A percentile compares a stretch with the other conserved stretches of the same genome.
phyloP scores from a whole-genome alignment of 2,113 vertebrate species.

The Tilapia sparmanii region DNA sequence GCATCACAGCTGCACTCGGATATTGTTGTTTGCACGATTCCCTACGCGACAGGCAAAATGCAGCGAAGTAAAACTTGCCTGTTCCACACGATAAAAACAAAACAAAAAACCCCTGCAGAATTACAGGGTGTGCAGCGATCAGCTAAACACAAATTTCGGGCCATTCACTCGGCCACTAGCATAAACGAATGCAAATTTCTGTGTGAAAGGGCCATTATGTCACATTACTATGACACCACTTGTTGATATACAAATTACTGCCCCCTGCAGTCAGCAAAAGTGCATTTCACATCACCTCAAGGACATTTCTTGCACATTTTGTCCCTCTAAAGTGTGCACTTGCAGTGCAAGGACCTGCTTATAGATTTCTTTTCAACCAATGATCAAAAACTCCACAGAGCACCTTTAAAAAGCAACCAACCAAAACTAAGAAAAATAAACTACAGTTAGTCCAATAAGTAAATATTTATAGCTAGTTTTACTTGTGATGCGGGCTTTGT shows the following conservation, averaged over 20 bases:
- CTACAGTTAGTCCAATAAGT: background rate
- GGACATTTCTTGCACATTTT: background rate
- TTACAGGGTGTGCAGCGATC: background rate
- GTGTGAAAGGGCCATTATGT: background rate
- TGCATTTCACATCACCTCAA: background rate
- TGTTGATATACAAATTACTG: background rate
- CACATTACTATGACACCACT: background rate
- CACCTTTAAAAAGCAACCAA: background rate
- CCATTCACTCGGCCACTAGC: background rate
- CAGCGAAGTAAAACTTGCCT: background rate
- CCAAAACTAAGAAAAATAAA: background rate
- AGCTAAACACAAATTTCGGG: background rate
- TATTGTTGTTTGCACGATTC: background rate
- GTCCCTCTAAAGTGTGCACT: background rate
- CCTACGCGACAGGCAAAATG: background rate
- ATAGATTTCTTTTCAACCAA: background rate
- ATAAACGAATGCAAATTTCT: background rate
- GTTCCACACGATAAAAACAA: background rate
- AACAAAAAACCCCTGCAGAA: fast-evolving
- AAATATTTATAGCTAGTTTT: background rate
- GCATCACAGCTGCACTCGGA: background rate
- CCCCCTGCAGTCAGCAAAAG: background rate
- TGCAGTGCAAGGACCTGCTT: background rate
- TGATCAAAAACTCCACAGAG: conserved; percentile 20
- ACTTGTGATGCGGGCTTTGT: background rate